A percentile compares a stretch with the other conserved stretches of the same genome.
These are phyloP conservation scores for Drosophila picticornis DNA, from an alignment of 2,888 invertebrate species.

Conservation along the genomic window DNA sequence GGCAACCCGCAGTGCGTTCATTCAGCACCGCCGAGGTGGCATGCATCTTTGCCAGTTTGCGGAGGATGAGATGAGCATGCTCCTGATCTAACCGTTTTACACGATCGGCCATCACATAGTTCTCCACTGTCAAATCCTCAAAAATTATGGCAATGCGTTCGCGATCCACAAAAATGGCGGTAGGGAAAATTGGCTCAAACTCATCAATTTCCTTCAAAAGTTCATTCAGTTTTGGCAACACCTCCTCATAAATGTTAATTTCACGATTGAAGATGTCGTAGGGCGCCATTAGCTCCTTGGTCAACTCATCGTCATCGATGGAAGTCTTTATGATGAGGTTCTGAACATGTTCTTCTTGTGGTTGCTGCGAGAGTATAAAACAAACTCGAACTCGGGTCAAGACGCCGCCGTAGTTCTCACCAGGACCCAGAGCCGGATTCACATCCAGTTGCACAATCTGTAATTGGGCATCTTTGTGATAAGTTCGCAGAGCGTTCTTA, in stretches of 20 bases:
- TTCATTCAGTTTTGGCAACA: constrained; percentile 79
- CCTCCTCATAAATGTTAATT: constrained; percentile 82
- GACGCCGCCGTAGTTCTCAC: constrained; percentile 83
- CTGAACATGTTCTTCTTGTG: constrained; percentile 27
- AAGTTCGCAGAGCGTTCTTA: constrained; percentile 61
- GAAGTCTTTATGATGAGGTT: constrained; percentile 80
- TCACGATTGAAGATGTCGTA: constrained; percentile 84
- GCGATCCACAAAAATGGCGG: constrained; percentile 79
- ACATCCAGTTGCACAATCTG: constrained; percentile 58
- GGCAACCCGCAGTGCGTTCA: constrained; percentile 71
- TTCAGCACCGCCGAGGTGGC: constrained; percentile 86
- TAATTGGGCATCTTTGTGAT: constrained; percentile 68
- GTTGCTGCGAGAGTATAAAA: constrained; percentile 48
- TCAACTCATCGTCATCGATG: constrained; percentile 78
- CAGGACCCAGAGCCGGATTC: constrained; percentile 79
- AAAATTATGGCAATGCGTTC: constrained; percentile 80
- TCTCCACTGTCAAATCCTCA: constrained; percentile 79
- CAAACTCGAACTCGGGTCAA: constrained; percentile 69
- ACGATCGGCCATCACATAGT: constrained; percentile 82
- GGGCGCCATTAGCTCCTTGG: constrained; percentile 74
- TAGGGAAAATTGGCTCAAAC: constrained; percentile 78
- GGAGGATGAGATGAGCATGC: constrained; percentile 84
- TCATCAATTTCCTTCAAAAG: constrained; percentile 74
- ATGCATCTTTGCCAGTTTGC: constrained; percentile 86
- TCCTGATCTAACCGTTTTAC: constrained; percentile 84